Evolutionary conservation across 2,113 vertebrate species (phyloP).

Genomic region (Diadophis punctatus): DNA sequence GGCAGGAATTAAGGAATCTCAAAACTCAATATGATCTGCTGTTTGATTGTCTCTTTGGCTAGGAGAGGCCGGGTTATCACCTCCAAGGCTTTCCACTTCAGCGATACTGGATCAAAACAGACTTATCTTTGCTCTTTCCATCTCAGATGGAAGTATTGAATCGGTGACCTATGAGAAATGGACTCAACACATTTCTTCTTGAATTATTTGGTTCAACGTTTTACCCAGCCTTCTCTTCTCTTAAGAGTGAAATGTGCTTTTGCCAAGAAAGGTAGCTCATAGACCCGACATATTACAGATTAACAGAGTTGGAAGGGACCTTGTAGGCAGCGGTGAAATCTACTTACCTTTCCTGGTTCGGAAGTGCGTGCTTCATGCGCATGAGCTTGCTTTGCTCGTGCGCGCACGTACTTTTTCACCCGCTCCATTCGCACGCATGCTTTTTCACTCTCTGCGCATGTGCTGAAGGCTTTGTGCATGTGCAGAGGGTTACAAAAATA

Average conservation of each 20-base stretch:
- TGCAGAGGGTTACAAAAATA: no score
- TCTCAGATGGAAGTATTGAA: conserved; percentile 4
- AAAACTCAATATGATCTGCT: neutral
- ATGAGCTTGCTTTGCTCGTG: no score
- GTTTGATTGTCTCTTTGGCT: neutral
- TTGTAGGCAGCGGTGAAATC: no score
- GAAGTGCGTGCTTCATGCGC: no score
- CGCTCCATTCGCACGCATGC: no score
- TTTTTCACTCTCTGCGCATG: no score
- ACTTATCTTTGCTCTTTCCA: conserved; percentile 21
- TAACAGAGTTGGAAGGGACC: no score
- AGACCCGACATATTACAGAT: neutral
- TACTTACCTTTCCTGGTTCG: no score
- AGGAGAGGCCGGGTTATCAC: neutral
- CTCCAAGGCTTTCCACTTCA: neutral
- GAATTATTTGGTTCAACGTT: neutral
- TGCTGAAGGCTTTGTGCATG: no score
- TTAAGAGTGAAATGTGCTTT: neutral
- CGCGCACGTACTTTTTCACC: no score
- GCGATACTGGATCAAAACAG: neutral
- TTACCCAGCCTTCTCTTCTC: neutral
- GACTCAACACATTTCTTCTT: neutral
- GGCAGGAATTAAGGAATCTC: neutral
- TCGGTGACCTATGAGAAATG: neutral
- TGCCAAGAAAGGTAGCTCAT: neutral